Conservation (phyloP, 2,888 invertebrate species). For the Diogma glabrata region DNA sequence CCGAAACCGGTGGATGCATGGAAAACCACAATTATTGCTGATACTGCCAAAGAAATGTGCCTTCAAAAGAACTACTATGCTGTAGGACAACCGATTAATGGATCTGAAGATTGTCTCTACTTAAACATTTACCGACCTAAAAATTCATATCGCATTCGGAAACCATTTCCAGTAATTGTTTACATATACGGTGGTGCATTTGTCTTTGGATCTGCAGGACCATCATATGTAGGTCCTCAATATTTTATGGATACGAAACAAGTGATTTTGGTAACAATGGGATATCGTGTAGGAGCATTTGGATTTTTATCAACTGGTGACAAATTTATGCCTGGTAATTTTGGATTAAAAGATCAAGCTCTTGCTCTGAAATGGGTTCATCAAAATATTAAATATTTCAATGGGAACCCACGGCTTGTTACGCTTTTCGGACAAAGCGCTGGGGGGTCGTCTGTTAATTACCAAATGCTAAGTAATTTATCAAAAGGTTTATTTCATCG, state of each 20-base stretch:
- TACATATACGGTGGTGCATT: constrained; percentile 43
- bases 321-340: neutral
- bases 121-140: constrained; percentile 50
- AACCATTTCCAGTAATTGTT: constrained; percentile 38
- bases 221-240: constrained; percentile 37
- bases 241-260: constrained; percentile 40
- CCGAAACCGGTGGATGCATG: neutral
- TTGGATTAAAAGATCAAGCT: constrained; percentile 17
- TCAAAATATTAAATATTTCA: neutral
- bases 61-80: neutral
- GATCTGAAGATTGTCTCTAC: constrained; percentile 63
- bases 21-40: neutral
- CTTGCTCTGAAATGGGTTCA: constrained; percentile 1
- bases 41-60: constrained; percentile 28
- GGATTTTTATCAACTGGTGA: constrained; percentile 2
- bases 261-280: constrained; percentile 38
- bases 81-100: neutral
- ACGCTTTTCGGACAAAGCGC: constrained; percentile 18
- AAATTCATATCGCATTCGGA: constrained; percentile 19
- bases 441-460: constrained; percentile 29
- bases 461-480: constrained; percentile 25
- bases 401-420: neutral
- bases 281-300: constrained; percentile 35
- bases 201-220: constrained; percentile 37
- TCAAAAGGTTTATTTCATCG: neutral